These are phyloP conservation scores for Polia nebulosa DNA, from an alignment of 2,888 invertebrate species.

Conservation along the genomic window DNA sequence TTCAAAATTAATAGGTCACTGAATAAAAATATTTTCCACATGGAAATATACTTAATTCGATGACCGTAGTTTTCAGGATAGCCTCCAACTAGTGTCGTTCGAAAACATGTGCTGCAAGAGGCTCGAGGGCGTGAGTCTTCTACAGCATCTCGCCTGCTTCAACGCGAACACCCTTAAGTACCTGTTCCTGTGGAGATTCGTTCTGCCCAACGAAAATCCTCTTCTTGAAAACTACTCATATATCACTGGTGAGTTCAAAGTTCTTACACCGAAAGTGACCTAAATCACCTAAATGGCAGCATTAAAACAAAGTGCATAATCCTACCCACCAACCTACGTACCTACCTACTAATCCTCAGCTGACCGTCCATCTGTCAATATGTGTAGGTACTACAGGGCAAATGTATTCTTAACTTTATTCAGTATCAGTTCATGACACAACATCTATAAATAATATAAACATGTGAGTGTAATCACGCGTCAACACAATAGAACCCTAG, in stretches of 20 bases:
- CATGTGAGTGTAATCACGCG: too few relatives aligned
- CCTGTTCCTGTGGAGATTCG: conserved; percentile 86
- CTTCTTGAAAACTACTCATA: conserved; percentile 84
- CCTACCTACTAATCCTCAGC: too few relatives aligned
- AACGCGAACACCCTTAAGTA: conserved; percentile 82
- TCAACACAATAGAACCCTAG: too few relatives aligned
- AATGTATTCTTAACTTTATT: too few relatives aligned
- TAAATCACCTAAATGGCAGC: not conserved
- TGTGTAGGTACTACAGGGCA: too few relatives aligned
- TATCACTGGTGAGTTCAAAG: conserved; percentile 76
- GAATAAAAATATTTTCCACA: not conserved
- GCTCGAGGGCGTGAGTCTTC: conserved; percentile 81
- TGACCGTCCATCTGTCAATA: too few relatives aligned
- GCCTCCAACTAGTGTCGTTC: conserved; percentile 82
- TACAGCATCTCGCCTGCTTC: conserved; percentile 84
- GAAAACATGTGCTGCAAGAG: conserved; percentile 83
- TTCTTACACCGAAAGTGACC: not conserved
- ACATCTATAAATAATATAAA: too few relatives aligned
- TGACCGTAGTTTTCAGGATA: conserved; percentile 79
- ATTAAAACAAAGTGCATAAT: not conserved
- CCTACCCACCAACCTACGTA: too few relatives aligned
- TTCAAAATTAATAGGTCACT: not conserved
- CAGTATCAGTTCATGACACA: too few relatives aligned
- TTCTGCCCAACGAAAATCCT: conserved; percentile 85
- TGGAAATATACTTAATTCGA: not conserved